A percentile compares a stretch with the other conserved stretches of the same genome.
These are phyloP conservation scores for Ctenicera cuprea DNA, from an alignment of 2,888 invertebrate species.

Conservation along the genomic window DNA sequence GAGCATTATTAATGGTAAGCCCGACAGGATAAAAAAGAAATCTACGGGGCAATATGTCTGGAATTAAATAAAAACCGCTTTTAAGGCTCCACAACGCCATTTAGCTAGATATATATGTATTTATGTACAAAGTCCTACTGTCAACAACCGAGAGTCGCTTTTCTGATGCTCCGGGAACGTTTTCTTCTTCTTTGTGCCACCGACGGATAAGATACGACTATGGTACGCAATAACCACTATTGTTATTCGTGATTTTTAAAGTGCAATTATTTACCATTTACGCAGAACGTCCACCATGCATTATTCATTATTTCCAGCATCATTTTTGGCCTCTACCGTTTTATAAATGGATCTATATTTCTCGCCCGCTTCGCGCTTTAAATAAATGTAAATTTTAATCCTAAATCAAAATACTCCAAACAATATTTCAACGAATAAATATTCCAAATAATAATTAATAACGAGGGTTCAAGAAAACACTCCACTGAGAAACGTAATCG, in stretches of 20 bases:
- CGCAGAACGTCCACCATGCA: conserved; percentile 48
- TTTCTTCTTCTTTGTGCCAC: conserved; percentile 15
- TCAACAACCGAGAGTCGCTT: conserved; percentile 26
- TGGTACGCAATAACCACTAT: conserved; percentile 25
- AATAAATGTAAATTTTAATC: conserved; percentile 43
- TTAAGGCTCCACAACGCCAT: conserved; percentile 40
- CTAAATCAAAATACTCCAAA: conserved; percentile 36
- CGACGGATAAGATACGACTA: conserved; percentile 14
- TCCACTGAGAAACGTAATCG: no score
- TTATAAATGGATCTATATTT: conserved; percentile 20
- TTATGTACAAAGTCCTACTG: conserved; percentile 39
- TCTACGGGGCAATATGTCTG: conserved; percentile 35
- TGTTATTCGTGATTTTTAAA: conserved; percentile 51
- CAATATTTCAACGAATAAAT: conserved; percentile 4
- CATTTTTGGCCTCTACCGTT: conserved; percentile 30
- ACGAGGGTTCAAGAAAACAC: neutral
- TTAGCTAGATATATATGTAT: conserved; percentile 42
- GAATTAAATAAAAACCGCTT: conserved; percentile 40
- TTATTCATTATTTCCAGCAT: conserved; percentile 51
- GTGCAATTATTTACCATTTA: conserved; percentile 57
- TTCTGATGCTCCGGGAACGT: conserved; percentile 6
- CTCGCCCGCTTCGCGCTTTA: neutral
- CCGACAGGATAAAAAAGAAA: conserved; percentile 40
- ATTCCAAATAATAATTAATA: conserved; percentile 18
- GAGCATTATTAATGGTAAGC: conserved; percentile 39